Conservation (phyloP, 2,797 vertebrate species). For the Gastrophryne carolinensis region DNA sequence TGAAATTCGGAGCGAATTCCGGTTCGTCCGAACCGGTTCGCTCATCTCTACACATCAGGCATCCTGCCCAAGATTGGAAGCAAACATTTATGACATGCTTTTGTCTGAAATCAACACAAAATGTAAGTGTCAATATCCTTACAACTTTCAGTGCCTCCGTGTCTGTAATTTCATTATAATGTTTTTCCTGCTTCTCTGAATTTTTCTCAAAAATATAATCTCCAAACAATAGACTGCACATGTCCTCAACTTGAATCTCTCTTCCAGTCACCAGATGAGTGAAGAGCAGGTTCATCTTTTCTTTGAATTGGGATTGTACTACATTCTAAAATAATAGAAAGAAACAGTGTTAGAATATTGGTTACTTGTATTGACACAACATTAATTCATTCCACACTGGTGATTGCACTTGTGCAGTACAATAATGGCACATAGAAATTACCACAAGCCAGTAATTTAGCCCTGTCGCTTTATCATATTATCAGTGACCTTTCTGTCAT, state of each 20-base stretch:
- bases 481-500: conserved; percentile 63
- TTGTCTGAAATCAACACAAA: too few relatives aligned
- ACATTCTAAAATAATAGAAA: conserved; percentile 35
- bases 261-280: conserved; percentile 33
- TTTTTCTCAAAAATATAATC: conserved; percentile 47
- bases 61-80: not conserved
- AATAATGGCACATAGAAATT: conserved; percentile 37
- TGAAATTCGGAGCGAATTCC: too few relatives aligned
- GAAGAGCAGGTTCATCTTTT: conserved; percentile 23
- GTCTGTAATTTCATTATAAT: conserved; percentile 53
- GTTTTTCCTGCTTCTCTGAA: conserved; percentile 34
- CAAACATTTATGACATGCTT: not conserved
- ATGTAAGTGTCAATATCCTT: not conserved
- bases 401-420: not conserved
- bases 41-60: too few relatives aligned
- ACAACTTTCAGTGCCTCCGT: conserved; percentile 50
- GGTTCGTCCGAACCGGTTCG: too few relatives aligned
- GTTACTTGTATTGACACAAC: not conserved
- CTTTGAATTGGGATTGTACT: conserved; percentile 49
- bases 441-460: conserved; percentile 54
- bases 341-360: not conserved
- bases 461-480: conserved; percentile 61
- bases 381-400: not conserved
- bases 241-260: conserved; percentile 36
- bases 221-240: conserved; percentile 53